These are phyloP conservation scores for Trachelipus rathkii DNA, from an alignment of 1,140 invertebrate species.

Conservation along the genomic window DNA sequence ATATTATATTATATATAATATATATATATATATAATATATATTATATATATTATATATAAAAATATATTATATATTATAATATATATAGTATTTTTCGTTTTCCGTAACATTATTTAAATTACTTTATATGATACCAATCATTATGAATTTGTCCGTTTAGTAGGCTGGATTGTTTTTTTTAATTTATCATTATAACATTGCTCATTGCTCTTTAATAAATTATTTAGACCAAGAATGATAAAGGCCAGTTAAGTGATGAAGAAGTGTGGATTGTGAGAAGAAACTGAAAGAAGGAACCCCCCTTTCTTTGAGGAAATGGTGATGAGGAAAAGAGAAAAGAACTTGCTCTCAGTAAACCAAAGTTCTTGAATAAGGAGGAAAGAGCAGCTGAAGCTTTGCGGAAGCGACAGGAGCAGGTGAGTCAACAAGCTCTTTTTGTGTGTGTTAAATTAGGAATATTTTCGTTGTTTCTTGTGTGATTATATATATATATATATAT, in stretches of 20 bases:
- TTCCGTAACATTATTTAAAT: neutral
- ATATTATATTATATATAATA: too few relatives aligned
- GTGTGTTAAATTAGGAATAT: too few relatives aligned
- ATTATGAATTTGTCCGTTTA: neutral
- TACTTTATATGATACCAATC: neutral
- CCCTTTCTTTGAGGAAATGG: constrained; percentile 90
- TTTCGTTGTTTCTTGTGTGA: neutral
- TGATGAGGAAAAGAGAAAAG: constrained; percentile 94
- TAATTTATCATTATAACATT: too few relatives aligned
- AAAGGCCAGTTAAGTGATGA: constrained; percentile 45
- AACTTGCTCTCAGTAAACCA: constrained; percentile 86
- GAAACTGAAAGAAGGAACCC: constrained; percentile 65
- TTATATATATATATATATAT: neutral
- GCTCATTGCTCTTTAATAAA: too few relatives aligned
- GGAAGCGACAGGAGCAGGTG: constrained; percentile 77
- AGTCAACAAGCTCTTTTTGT: neutral
- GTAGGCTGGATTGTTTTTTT: neutral
- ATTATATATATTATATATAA: too few relatives aligned
- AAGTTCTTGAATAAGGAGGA: constrained; percentile 97
- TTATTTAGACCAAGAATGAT: neutral
- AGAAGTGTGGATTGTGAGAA: constrained; percentile 47
- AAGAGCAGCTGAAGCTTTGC: constrained; percentile 79
- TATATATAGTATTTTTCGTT: too few relatives aligned
- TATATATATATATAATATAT: too few relatives aligned
- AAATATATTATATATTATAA: too few relatives aligned